Base-by-base conservation (phyloP, 1,140 invertebrate species). In the Drosophila pallidifrons region DNA sequence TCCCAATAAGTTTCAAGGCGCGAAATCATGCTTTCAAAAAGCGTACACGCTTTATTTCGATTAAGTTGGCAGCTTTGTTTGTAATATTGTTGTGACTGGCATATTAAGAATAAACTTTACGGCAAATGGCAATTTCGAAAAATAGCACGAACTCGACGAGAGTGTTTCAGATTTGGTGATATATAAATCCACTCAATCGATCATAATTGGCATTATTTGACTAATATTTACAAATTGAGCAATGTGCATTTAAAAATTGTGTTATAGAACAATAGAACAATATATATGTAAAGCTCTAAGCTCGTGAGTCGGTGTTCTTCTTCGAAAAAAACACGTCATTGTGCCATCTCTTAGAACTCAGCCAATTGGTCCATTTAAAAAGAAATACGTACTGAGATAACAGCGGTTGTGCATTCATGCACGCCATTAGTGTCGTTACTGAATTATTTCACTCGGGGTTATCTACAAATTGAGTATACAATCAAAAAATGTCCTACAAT, bases 401-500 rank as follows among this genome's bases (percentile, higher is more conserved):
- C 20, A 32, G n/a, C 61, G 7, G 5, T 7, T 54, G 20, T 10
- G 20, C 16, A 30, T 3, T 11, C 1, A 10, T 38, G 35, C 35
- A 38, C 1, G 15, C 30, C 5, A 30, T 3, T 35, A 30, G 25
- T n/a, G 28, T 11, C 38, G 35, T 5, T 5, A 15, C 10, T 11
- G 3, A 30, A 4, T 11, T 13, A 2, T 16, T 59, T 35, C 20
- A 35, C 4, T 3, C 7, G 49, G 64, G 13, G 20, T n/a, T 45
- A 65, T 65, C 64, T 32, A 5, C 30, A n/a, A 46, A 20, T 5
- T 3, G 20, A 45, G 15, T 15, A 35, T 32, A 5, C 1, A 25
- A 6, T 32, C 5, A 5, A 52, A 45, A 38, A 25, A 74, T 74
- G 71, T 74, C 71, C 16, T 74, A 74, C 35, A 69, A 69, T 41